These are phyloP conservation scores for Parnassius glacialis DNA, from an alignment of 2,888 invertebrate genomes.

Conservation along the genomic window DNA sequence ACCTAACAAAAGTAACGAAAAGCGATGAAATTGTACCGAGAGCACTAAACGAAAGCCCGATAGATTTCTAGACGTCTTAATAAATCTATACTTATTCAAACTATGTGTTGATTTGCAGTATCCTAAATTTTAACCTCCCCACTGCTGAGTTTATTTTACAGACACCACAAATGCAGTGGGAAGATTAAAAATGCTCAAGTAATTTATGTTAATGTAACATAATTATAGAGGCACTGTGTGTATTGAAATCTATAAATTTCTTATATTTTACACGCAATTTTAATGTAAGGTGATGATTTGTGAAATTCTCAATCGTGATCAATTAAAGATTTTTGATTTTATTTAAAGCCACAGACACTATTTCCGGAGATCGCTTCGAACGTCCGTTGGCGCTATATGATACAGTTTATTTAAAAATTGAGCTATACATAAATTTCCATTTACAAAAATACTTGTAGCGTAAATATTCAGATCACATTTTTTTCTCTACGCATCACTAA, in stretches of 20 bases:
- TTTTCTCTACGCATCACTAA: conserved; percentile 49
- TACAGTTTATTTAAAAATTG: conserved; percentile 66
- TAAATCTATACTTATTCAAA: conserved; percentile 60
- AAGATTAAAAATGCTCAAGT: conserved; percentile 74
- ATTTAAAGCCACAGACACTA: conserved; percentile 31
- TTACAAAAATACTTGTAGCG: conserved; percentile 79
- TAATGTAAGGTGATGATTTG: conserved; percentile 39
- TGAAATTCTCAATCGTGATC: conserved; percentile 45
- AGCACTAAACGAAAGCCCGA: conserved; percentile 48
- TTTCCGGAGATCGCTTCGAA: conserved; percentile 26
- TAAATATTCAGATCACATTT: conserved; percentile 76
- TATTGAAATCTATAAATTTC: conserved; percentile 65
- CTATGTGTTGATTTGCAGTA: conserved; percentile 63
- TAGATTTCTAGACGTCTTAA: conserved; percentile 57
- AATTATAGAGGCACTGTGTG: conserved; percentile 82
- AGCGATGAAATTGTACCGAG: conserved; percentile 54
- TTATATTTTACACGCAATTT: conserved; percentile 64
- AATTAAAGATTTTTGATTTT: conserved; percentile 43
- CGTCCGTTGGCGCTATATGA: conserved; percentile 36
- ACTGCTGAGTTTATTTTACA: conserved; percentile 49
- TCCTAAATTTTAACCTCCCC: conserved; percentile 71
- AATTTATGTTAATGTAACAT: conserved; percentile 82
- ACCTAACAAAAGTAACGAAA: conserved; percentile 33
- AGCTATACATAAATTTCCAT: conserved; percentile 75
- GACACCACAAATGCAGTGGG: conserved; percentile 52